Evolutionary conservation across 2,888 invertebrate species (phyloP), one percentile per base, ranked within the genome.

Genomic region (Galerucella pusilla): DNA sequence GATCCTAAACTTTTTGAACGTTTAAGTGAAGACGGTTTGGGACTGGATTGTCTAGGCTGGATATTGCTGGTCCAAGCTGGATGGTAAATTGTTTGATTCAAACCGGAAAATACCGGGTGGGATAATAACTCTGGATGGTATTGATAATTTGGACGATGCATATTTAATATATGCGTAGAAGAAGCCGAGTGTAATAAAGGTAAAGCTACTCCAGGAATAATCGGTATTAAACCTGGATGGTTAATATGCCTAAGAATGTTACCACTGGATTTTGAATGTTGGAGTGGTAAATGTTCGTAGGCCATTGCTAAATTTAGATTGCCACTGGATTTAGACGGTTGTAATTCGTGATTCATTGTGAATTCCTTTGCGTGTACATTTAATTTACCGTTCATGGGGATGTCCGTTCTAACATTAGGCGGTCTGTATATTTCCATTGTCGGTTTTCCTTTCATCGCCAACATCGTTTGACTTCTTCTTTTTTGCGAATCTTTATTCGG

Each of bases 341-440:
- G 86, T 66, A 90, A 86, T 61, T 91, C 91, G 88, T 91, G 92
- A 86, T 91, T 92, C 94, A 95, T 94, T 84, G 93, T 94, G 89
- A 96, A 96, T 90, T 96, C 96, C 90, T 95, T 95, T 76, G 96
- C 96, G 89, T 96, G 94, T 80, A 95, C 95, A 88, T 96, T 96
- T 83, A 96, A 90, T 88, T 93, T 93, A 83, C 81, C 88, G 77
- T 71, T 85, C 80, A 79, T 80, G 20, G 84, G 81, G 81, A 86
- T 63, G 84, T 85, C 86, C 16, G 85, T 85, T 72, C 87, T 80
- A 9, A 87, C 86, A 71, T 88, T 96, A 86, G 96, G 96, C 76
- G 96, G 96, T 85, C 96, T 91, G 87, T 96, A 96, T 83, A 96
- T 94, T 89, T 96, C 95, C 89, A 96, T 91, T 35, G 95, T 93